Evolutionary conservation across 2,113 vertebrate genomes (phyloP).

Genomic region (Misgurnus anguillicaudatus): DNA sequence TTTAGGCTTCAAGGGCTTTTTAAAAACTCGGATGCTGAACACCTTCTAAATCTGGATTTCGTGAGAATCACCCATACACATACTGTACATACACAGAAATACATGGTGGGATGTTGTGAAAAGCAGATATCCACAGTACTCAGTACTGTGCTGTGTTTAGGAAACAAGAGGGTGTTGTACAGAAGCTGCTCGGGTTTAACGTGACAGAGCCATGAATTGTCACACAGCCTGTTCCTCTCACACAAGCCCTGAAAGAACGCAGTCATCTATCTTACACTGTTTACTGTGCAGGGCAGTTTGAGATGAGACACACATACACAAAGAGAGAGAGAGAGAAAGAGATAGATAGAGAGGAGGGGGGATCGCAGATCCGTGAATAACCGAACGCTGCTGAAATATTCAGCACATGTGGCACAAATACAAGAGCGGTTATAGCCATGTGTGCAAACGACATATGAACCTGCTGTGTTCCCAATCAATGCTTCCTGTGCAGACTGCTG

Average conservation of each 20-base stretch:
- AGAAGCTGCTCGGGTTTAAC: not conserved
- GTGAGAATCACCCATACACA: not conserved
- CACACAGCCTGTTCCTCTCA: constrained; percentile 46
- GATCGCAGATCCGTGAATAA: constrained; percentile 48
- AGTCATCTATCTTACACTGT: constrained; percentile 54
- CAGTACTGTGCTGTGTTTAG: constrained; percentile 10
- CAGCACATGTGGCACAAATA: constrained; percentile 48
- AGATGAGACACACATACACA: not conserved
- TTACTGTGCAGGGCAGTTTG: constrained; percentile 47
- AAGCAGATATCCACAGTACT: constrained; percentile 35
- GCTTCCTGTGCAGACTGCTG: constrained; percentile 1
- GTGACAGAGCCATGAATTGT: constrained; percentile 56
- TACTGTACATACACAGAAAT: not conserved
- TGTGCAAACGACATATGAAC: constrained; percentile 29
- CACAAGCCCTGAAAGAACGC: constrained; percentile 48
- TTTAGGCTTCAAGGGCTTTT: too few species aligned
- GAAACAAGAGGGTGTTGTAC: constrained; percentile 55
- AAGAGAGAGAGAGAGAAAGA: not conserved
- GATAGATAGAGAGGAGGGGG: too few species aligned
- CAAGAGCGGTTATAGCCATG: constrained; percentile 31
- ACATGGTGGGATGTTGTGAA: constrained; percentile 7
- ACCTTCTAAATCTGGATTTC: too few species aligned
- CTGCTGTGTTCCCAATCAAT: constrained; percentile 15
- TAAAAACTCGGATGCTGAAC: too few species aligned
- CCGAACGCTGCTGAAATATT: constrained; percentile 53